Conservation (phyloP, 2,113 vertebrate genomes). For the Romanogobio albipinnatus region DNA sequence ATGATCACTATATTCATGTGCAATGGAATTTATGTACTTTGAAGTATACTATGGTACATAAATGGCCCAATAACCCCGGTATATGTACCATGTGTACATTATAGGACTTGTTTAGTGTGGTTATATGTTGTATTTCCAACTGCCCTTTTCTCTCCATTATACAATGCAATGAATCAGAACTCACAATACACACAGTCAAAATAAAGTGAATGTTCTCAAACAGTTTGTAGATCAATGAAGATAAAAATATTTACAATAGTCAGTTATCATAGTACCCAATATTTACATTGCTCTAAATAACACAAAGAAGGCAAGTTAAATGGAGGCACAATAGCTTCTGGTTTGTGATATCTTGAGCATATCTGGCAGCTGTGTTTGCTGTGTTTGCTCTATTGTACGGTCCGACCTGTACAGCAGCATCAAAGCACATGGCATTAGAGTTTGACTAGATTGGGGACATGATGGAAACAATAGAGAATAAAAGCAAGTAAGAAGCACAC, state of each 20-base stretch:
- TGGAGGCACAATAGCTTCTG: neutral
- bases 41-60: neutral
- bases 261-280: neutral
- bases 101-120: neutral
- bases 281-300: slow-evolving; percentile 13
- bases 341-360: neutral
- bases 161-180: neutral
- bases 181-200: neutral
- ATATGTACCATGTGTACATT: neutral
- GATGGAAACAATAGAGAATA: neutral
- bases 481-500: neutral
- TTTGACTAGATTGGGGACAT: neutral
- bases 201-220: slow-evolving; percentile 16
- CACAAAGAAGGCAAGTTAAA: slow-evolving; percentile 24
- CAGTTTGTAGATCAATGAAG: neutral
- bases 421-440: neutral
- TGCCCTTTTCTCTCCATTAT: neutral
- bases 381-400: slow-evolving; percentile 26
- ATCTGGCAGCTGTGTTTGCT: slow-evolving; percentile 30
- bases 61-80: neutral
- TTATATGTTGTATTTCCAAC: neutral
- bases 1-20: neutral
- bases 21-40: neutral
- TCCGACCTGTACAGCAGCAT: slow-evolving; percentile 7
- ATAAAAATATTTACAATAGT: neutral